These are phyloP conservation scores for Trichogramma pretiosum DNA, from an alignment of 1,140 invertebrate species.

Conservation along the genomic window DNA sequence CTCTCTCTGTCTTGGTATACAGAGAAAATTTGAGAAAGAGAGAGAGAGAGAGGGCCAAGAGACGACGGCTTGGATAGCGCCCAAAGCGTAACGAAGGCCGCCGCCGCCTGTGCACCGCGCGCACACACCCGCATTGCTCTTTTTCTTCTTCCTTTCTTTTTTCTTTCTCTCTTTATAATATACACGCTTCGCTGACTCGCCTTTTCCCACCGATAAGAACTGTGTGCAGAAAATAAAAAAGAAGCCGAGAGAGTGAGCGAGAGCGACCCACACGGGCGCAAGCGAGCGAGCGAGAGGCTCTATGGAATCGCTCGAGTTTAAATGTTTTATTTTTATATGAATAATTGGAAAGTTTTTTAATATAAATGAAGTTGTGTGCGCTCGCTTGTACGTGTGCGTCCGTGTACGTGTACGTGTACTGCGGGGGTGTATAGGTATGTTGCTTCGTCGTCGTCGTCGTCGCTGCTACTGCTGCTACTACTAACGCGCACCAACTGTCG, in stretches of 20 bases:
- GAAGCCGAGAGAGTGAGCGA: background rate
- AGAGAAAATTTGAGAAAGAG: background rate
- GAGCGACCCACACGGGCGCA: background rate
- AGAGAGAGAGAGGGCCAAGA: conserved; percentile 7
- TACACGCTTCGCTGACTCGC: too few relatives aligned
- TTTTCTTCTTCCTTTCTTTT: too few relatives aligned
- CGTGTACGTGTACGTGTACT: too few relatives aligned
- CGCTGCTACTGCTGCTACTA: too few relatives aligned
- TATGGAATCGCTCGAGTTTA: background rate
- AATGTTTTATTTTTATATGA: too few relatives aligned
- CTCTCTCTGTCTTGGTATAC: background rate
- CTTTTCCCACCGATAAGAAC: background rate
- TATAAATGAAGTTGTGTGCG: too few relatives aligned
- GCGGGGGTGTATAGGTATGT: too few relatives aligned
- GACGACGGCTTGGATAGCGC: conserved; percentile 17
- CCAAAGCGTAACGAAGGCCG: conserved; percentile 18
- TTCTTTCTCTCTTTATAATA: conserved; percentile 4
- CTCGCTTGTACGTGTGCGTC: too few relatives aligned
- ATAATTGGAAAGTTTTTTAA: too few relatives aligned
- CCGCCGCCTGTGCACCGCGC: conserved; percentile 6
- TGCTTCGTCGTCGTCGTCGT: too few relatives aligned
- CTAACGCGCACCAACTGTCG: too few relatives aligned
- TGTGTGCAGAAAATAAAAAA: background rate
- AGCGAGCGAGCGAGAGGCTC: background rate
- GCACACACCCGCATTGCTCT: too few relatives aligned